phyloP scores from a whole-genome alignment of 2,113 vertebrate genomes.

The Varanus salvator region DNA sequence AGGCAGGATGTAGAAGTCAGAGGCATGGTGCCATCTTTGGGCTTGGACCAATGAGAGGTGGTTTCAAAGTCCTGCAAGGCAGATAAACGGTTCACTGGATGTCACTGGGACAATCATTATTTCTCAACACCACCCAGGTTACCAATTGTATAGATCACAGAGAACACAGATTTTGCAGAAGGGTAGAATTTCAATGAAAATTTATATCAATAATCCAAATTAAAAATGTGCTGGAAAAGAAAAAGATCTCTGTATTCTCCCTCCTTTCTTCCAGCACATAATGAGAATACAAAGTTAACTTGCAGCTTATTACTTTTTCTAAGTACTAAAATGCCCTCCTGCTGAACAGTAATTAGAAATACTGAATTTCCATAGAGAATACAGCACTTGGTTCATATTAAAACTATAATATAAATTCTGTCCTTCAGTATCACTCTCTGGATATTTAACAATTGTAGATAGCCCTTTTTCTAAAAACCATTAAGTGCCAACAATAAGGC shows the following conservation, averaged over 20 bases:
- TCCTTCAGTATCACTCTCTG: background rate
- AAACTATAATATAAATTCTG: background rate
- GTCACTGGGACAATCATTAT: background rate
- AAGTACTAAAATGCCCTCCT: background rate
- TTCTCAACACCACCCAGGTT: background rate
- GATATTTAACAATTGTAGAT: background rate
- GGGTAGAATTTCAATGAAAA: background rate
- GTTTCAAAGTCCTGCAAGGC: background rate
- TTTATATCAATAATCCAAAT: background rate
- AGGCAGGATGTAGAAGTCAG: background rate
- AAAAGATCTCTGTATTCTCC: background rate
- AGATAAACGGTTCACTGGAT: background rate
- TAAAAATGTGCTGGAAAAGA: background rate
- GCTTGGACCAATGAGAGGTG: background rate
- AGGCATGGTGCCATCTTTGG: background rate
- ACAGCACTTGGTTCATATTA: background rate
- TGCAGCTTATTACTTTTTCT: background rate
- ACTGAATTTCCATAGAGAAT: background rate
- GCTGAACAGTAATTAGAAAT: background rate
- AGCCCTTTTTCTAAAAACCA: background rate
- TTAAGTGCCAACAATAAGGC: background rate
- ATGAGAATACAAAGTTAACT: background rate
- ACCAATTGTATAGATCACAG: background rate
- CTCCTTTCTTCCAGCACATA: background rate
- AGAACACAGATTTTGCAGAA: background rate